Evolutionary conservation across 2,888 invertebrate genomes (phyloP), one percentile per base, ranked within the genome.

Genomic region (Seladonia tumulorum): DNA sequence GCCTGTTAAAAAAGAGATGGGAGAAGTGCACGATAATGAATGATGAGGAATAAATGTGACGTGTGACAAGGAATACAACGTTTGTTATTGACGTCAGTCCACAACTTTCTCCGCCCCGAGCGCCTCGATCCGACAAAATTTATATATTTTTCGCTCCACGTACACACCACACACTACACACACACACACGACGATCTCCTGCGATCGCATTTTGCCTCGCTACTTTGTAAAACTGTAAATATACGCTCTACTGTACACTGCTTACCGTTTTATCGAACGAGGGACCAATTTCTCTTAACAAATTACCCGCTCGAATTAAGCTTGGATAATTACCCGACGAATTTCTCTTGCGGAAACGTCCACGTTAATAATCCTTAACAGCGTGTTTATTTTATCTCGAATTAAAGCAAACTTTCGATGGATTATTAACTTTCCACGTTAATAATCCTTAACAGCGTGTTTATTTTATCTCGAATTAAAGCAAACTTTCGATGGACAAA

Each of bases 61-160:
- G 18, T 29, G 29, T 35, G 63, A 63, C 63, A 35, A 18, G 63
- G 29, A 18, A 18, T 35, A 63, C 29, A 63, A 63, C 63, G 63
- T 63, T 63, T 63, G 29, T 63, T 35, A 63, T 63, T 63, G 29
- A 63, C 63, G 63, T 63, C 63, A 18, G 18, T 63, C 63, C 29
- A 63, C 29, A 63, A 63, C 63, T 63, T 63, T 63, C 63, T 63
- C 63, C 63, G 63, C 63, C 63, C 29, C 63, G 63, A 63, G 29
- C 63, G 29, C 29, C 29, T 63, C 29, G 63, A 63, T 63, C 29
- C 63, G 35, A 63, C 18, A 63, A 63, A 29, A 63, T 35, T 63
- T 63, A 63, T 63, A 63, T 35, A 63, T 35, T 63, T 63, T 63
- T 63, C 29, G 63, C 63, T 35, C 8, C 29, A 12, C n/a, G 57